phyloP scores from a whole-genome alignment of 2,888 invertebrate species.

The Drymonia ruficornis region DNA sequence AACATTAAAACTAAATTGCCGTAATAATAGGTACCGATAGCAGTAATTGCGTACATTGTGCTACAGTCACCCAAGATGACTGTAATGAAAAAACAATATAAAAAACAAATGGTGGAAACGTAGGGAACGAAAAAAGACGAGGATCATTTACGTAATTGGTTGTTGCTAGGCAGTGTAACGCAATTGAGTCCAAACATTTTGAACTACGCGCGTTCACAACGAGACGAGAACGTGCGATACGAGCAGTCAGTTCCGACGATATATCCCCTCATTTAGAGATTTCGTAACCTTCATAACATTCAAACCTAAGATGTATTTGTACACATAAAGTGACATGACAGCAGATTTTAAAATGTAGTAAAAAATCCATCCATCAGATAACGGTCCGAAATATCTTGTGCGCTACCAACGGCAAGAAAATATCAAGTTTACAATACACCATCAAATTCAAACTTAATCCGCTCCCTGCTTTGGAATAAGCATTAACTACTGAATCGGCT shows the following conservation, averaged over 20 bases:
- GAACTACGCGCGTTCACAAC: slow-evolving; percentile 40
- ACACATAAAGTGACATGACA: background rate
- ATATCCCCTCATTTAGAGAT: slow-evolving; percentile 22
- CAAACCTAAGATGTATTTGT: background rate
- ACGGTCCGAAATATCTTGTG: too few species aligned
- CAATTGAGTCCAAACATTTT: slow-evolving; percentile 40
- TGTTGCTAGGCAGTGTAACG: slow-evolving; percentile 49
- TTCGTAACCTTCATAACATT: background rate
- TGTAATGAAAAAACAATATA: slow-evolving; percentile 22
- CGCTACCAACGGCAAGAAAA: background rate
- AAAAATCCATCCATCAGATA: too few species aligned
- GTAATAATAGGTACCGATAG: slow-evolving; percentile 34
- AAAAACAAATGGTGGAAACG: slow-evolving; percentile 17
- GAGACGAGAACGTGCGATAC: slow-evolving; percentile 36
- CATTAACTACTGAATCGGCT: slow-evolving; percentile 35
- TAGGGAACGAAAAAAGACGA: slow-evolving; percentile 41
- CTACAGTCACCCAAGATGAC: slow-evolving; percentile 46
- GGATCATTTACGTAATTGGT: slow-evolving; percentile 47
- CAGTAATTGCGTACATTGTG: slow-evolving; percentile 38
- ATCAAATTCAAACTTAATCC: background rate
- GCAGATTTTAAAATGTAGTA: too few species aligned
- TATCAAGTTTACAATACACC: background rate
- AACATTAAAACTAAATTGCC: slow-evolving; percentile 29
- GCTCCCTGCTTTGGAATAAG: slow-evolving; percentile 16
- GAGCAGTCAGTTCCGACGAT: slow-evolving; percentile 17